A percentile compares a stretch with the other conserved stretches of the same genome.
These are phyloP conservation scores for Merluccius polli DNA, from an alignment of 2,797 vertebrate genomes.

Conservation along the genomic window DNA sequence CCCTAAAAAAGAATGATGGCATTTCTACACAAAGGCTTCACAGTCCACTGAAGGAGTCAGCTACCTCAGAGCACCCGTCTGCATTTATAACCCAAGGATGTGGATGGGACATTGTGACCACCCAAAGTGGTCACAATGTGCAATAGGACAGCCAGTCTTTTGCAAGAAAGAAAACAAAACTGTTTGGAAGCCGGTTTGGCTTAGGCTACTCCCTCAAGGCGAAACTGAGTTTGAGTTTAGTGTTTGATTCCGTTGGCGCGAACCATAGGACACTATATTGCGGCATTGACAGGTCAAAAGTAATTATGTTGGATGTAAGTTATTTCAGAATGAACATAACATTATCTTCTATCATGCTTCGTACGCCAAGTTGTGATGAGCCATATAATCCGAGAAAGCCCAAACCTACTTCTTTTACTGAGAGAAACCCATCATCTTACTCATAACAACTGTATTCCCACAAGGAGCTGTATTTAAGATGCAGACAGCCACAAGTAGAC, in stretches of 20 bases:
- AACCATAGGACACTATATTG: neutral
- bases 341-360: neutral
- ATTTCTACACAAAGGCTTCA: constrained; percentile 19
- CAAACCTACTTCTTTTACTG: neutral
- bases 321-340: neutral
- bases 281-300: neutral
- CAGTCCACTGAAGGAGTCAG: constrained; percentile 12
- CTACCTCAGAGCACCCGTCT: neutral
- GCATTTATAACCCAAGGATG: neutral
- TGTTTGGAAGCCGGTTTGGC: neutral
- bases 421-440: neutral
- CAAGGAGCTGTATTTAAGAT: constrained; percentile 15
- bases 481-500: constrained; percentile 34
- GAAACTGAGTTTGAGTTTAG: neutral
- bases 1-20: neutral
- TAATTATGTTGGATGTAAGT: neutral
- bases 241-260: neutral
- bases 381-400: neutral
- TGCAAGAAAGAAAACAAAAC: neutral
- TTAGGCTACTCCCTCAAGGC: neutral
- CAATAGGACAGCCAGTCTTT: neutral
- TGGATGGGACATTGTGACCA: too few relatives aligned
- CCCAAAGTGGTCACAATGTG: neutral
- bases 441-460: constrained; percentile 2
- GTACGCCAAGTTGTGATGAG: neutral